A percentile compares a stretch with the other conserved stretches of the same genome.
phyloP scores from a whole-genome alignment of 2,888 invertebrate genomes.

The Thecophora atra region DNA sequence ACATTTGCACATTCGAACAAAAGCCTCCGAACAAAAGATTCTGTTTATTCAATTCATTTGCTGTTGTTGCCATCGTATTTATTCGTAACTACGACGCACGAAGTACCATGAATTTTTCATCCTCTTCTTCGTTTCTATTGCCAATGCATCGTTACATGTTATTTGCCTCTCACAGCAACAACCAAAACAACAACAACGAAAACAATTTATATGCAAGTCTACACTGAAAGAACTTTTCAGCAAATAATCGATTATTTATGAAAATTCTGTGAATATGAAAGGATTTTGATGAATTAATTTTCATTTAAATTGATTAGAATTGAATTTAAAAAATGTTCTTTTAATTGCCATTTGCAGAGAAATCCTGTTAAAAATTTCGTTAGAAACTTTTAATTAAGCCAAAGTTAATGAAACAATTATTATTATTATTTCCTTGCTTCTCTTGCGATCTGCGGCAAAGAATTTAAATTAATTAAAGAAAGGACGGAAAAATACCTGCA shows the following conservation, averaged over 20 bases:
- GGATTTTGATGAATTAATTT: too few species aligned
- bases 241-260: not conserved
- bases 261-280: too few species aligned
- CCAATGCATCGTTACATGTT: not conserved
- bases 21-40: constrained; percentile 1
- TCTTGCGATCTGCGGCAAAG: constrained; percentile 5
- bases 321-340: not conserved
- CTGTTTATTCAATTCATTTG: constrained; percentile 11
- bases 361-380: not conserved
- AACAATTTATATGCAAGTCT: constrained; percentile 12
- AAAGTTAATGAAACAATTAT: constrained; percentile 26
- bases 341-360: not conserved
- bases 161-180: not conserved
- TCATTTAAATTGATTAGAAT: too few species aligned
- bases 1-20: constrained; percentile 7
- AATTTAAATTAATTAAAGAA: constrained; percentile 20
- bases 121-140: not conserved
- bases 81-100: not conserved
- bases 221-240: not conserved
- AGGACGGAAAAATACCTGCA: not conserved
- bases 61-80: not conserved
- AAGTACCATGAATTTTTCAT: not conserved
- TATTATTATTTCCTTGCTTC: not conserved
- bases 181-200: constrained; percentile 7
- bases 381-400: constrained; percentile 16